phyloP scores from a whole-genome alignment of 2,113 vertebrate species.

The Theristicus caerulescens region DNA sequence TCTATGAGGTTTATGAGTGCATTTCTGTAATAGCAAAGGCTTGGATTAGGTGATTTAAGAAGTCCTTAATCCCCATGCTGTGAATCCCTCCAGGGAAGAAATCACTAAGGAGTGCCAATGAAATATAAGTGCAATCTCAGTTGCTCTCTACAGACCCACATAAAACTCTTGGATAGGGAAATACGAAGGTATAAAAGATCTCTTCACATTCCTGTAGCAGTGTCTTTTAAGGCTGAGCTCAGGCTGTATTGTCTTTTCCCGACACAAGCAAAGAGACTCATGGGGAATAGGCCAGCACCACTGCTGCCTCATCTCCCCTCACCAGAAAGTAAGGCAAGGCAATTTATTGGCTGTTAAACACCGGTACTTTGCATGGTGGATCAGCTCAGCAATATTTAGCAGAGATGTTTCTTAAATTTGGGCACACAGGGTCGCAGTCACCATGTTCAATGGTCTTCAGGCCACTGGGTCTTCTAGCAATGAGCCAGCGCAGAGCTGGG shows the following conservation, averaged over 20 bases:
- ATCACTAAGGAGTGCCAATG: neutral
- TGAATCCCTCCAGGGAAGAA: neutral
- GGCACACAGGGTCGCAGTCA: neutral
- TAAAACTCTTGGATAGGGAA: neutral
- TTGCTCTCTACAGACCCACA: neutral
- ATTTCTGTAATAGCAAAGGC: neutral
- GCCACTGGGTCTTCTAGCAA: neutral
- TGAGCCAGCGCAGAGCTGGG: neutral
- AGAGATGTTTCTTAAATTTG: constrained; percentile 12
- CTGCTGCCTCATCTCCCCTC: neutral
- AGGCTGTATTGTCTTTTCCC: neutral
- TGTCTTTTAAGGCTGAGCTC: neutral
- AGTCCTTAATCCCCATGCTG: neutral
- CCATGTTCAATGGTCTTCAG: neutral
- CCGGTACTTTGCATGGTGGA: neutral
- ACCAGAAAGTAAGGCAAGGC: neutral
- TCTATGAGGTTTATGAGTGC: neutral
- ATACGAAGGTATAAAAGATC: neutral
- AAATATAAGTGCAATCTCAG: neutral
- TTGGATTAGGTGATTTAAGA: neutral
- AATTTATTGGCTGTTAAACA: neutral
- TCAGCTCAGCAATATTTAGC: neutral
- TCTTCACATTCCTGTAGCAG: neutral
- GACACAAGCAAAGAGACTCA: neutral
- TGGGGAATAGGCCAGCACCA: neutral